Evolutionary conservation across 1,140 invertebrate species (phyloP).

Genomic region (Cotesia glomerata): DNA sequence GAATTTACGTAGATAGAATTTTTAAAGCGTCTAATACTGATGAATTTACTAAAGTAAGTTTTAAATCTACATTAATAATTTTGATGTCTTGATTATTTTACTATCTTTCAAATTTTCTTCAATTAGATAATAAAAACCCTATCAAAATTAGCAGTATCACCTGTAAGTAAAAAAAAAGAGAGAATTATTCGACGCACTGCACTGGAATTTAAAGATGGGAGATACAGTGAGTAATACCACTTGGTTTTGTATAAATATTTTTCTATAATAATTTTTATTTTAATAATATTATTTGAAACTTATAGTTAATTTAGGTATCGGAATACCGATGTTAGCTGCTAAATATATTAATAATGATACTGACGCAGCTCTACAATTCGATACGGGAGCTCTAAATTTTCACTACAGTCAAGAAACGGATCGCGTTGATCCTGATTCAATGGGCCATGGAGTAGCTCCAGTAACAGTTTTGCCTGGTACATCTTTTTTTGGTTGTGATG

Average conservation of each 20-base stretch:
- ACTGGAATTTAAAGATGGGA: constrained; percentile 95
- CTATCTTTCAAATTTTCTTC: background rate
- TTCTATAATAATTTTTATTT: background rate
- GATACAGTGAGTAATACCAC: constrained; percentile 79
- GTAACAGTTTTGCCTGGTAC: constrained; percentile 91
- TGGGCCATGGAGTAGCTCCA: constrained; percentile 99
- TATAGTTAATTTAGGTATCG: constrained; percentile 87
- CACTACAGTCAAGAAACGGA: constrained; percentile 89
- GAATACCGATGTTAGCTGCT: constrained; percentile 95
- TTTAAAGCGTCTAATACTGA: constrained; percentile 84
- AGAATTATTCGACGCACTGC: constrained; percentile 91
- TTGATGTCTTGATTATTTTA: constrained; percentile 3
- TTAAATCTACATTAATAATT: background rate
- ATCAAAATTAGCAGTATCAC: constrained; percentile 65
- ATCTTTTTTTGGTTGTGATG: constrained; percentile 94
- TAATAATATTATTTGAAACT: background rate
- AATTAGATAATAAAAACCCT: constrained; percentile 54
- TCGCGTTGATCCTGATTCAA: constrained; percentile 92
- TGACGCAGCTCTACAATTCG: constrained; percentile 88
- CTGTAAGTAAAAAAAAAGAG: constrained; percentile 77
- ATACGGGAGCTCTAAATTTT: constrained; percentile 96
- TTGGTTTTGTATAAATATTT: background rate
- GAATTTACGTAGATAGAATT: constrained; percentile 91
- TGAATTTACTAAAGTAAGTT: constrained; percentile 86
- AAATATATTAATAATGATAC: constrained; percentile 88